phyloP scores from a whole-genome alignment of 2,888 invertebrate species.

The Acanthosepion esculentum region DNA sequence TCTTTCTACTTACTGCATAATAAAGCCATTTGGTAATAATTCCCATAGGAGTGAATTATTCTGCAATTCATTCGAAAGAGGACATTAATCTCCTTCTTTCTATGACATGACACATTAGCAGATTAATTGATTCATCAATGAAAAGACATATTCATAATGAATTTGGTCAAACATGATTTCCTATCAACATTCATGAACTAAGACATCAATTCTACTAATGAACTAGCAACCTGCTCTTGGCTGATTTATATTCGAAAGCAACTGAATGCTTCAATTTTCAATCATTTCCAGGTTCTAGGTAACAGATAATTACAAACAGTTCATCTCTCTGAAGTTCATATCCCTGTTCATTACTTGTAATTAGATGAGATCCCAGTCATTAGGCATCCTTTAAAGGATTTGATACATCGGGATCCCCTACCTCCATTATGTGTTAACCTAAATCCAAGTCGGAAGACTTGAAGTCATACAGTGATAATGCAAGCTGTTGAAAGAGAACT shows the following conservation, averaged over 20 bases:
- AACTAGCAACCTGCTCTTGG: neutral
- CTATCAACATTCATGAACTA: too few relatives aligned
- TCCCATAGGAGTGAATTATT: too few relatives aligned
- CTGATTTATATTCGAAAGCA: neutral
- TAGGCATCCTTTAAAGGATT: neutral
- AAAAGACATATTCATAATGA: too few relatives aligned
- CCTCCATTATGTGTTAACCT: neutral
- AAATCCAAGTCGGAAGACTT: neutral
- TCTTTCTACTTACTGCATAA: too few relatives aligned
- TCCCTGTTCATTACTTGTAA: neutral
- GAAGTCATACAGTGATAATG: too few relatives aligned
- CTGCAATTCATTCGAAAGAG: too few relatives aligned
- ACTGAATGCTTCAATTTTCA: neutral
- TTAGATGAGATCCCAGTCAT: neutral
- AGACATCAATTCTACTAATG: neutral
- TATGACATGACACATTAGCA: too few relatives aligned
- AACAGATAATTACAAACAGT: neutral
- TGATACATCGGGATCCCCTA: neutral
- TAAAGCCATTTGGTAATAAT: too few relatives aligned
- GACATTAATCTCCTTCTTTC: too few relatives aligned
- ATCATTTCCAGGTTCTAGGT: neutral
- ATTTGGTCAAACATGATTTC: too few relatives aligned
- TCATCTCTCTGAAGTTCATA: neutral
- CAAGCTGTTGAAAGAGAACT: too few relatives aligned
- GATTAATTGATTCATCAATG: too few relatives aligned